Evolutionary conservation across 1,140 invertebrate species (phyloP).

Genomic region (Doryteuthis pealeii): DNA sequence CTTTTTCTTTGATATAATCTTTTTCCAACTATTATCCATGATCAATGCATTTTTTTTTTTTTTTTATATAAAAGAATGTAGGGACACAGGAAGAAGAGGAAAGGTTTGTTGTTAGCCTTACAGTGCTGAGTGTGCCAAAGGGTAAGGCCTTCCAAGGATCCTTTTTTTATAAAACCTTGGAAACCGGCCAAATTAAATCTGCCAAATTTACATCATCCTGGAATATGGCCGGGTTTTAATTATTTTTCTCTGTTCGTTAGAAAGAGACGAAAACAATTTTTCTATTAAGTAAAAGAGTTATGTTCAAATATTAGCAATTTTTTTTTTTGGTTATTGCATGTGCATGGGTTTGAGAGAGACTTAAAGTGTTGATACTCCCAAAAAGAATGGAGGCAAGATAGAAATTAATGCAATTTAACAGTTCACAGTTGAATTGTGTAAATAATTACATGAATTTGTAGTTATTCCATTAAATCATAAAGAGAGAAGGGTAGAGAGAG

Average conservation of each 20-base stretch:
- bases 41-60: neutral
- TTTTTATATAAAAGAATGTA: neutral
- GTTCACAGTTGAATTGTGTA: too few species aligned
- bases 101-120: neutral
- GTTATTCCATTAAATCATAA: too few species aligned
- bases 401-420: too few species aligned
- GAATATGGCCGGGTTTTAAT: too few species aligned
- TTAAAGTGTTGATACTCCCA: too few species aligned
- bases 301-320: too few species aligned
- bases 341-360: neutral
- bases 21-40: neutral
- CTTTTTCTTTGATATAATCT: too few species aligned
- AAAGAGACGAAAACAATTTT: neutral
- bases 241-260: neutral
- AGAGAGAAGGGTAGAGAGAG: too few species aligned
- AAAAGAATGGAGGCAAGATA: too few species aligned
- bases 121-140: neutral
- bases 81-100: constrained; percentile 1
- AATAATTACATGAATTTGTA: too few species aligned
- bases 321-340: neutral
- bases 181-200: too few species aligned
- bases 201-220: too few species aligned
- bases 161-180: neutral
- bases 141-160: neutral
- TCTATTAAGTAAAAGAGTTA: neutral